These are phyloP conservation scores for Oncorhynchus mykiss DNA, from an alignment of 2,113 vertebrate species.

Conservation along the genomic window DNA sequence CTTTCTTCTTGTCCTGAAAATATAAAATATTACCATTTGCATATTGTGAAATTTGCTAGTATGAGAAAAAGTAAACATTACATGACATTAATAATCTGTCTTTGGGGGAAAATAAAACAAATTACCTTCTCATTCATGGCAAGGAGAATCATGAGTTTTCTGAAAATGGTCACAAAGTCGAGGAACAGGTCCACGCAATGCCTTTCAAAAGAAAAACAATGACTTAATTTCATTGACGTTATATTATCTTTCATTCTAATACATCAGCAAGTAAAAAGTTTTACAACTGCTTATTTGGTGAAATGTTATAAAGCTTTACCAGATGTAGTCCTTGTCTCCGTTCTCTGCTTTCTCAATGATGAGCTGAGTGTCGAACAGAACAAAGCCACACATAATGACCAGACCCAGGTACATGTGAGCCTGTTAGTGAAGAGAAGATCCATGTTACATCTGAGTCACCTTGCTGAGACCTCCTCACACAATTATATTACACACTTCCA, in stretches of 20 bases:
- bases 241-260: not conserved
- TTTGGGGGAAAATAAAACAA: too few relatives aligned
- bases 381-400: conserved; percentile 92
- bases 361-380: conserved; percentile 97
- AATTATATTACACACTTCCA: too few relatives aligned
- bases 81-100: too few relatives aligned
- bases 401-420: conserved; percentile 90
- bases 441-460: too few relatives aligned
- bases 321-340: conserved; percentile 97
- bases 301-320: conserved; percentile 73
- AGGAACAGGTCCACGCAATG: conserved; percentile 94
- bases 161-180: conserved; percentile 93
- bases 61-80: not conserved
- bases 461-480: too few relatives aligned
- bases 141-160: conserved; percentile 93
- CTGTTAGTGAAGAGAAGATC: conserved; percentile 55
- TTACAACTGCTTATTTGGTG: not conserved
- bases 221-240: not conserved
- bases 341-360: conserved; percentile 96
- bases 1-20: conserved; percentile 87
- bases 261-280: not conserved
- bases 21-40: not conserved
- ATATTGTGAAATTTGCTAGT: not conserved
- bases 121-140: conserved; percentile 91
- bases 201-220: conserved; percentile 59